Evolutionary conservation across 1,140 invertebrate genomes (phyloP), one percentile per base, ranked within the genome.

Genomic region (Physella acuta): DNA sequence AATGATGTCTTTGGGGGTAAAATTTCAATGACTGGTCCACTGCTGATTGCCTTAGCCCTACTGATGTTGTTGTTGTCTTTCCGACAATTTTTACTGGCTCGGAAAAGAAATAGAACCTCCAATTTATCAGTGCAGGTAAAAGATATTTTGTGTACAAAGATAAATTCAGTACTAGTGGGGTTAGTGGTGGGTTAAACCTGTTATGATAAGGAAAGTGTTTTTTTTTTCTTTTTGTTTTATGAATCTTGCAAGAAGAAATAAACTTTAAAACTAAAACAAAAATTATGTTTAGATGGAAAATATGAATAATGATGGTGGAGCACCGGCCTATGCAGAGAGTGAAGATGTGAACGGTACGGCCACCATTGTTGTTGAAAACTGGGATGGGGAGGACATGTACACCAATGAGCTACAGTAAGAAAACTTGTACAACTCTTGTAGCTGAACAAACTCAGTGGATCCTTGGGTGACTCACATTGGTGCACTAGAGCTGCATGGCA

Each of bases 11-110:
- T 76, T 71, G 71, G 73, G 16, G 73, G 70, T 24, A 68, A 71
- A 39, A 71, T 74, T 51, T 76, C 73, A 3, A 75, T 76, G 73
- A 76, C 71, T 14, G 75, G 75, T 0, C 75, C 75, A 8, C 65
- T 76, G 36, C 70, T 76, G 20, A 76, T 76, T 3, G 73, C 71
- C 8, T 34, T 76, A 60, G 71, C 75, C 64, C 61, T 76, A 14
- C 59, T 75, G 28, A 63, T 76, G 59, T 37, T 76, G 44, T 67
- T 76, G 5, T 67, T 76, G 36, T 76, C 73, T 26, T 58, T 68
- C n/a, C 58, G 73, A 44, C 75, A 76, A 70, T 76, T 76, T 37
- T 44, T 75, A 34, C 61, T 75, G 14, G 75, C 73, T 52, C 59
- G 72, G 5, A 76, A 75, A 65, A 69, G 70, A n/a, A 76, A 68